Conservation (phyloP, 2,888 invertebrate species). For the Drosophila mettleri region DNA sequence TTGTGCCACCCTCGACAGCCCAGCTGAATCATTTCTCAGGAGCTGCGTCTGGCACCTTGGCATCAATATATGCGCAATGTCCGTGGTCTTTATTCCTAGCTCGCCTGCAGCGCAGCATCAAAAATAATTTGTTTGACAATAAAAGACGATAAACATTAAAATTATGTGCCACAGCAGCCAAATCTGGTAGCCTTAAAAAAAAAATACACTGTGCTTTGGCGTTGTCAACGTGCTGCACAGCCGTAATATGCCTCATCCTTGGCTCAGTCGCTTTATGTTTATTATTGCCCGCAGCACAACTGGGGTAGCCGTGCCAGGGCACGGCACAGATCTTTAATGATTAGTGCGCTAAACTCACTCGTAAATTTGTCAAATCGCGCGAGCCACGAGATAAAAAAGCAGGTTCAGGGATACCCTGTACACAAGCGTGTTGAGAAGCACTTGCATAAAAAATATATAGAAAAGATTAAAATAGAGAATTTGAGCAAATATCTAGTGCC, state of each 20-base stretch:
- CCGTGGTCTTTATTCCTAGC: slow-evolving; percentile 24
- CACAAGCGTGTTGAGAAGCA: no score
- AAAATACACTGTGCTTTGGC: slow-evolving; percentile 50
- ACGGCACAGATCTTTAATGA: slow-evolving; percentile 63
- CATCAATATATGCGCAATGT: slow-evolving; percentile 65
- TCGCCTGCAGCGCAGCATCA: slow-evolving; percentile 82
- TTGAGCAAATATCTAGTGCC: no score
- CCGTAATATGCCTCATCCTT: slow-evolving; percentile 38
- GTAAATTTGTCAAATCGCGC: slow-evolving; percentile 79
- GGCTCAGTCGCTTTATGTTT: slow-evolving; percentile 46
- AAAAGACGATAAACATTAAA: slow-evolving; percentile 85
- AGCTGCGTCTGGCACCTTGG: slow-evolving; percentile 44
- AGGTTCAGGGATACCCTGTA: slow-evolving; percentile 17
- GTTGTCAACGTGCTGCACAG: slow-evolving; percentile 62
- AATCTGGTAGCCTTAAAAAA: slow-evolving; percentile 31
- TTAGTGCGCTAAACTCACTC: slow-evolving; percentile 80
- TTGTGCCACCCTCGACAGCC: slow-evolving; percentile 66
- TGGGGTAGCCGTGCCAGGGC: slow-evolving; percentile 23
- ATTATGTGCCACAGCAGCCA: slow-evolving; percentile 76
- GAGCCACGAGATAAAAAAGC: slow-evolving; percentile 50
- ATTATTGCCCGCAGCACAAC: slow-evolving; percentile 59
- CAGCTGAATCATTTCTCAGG: slow-evolving; percentile 82
- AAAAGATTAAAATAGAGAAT: neutral
- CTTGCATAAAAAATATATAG: neutral
- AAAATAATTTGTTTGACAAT: slow-evolving; percentile 85